Evolutionary conservation across 2,888 invertebrate species (phyloP).

Genomic region (Melitaea athalia): DNA sequence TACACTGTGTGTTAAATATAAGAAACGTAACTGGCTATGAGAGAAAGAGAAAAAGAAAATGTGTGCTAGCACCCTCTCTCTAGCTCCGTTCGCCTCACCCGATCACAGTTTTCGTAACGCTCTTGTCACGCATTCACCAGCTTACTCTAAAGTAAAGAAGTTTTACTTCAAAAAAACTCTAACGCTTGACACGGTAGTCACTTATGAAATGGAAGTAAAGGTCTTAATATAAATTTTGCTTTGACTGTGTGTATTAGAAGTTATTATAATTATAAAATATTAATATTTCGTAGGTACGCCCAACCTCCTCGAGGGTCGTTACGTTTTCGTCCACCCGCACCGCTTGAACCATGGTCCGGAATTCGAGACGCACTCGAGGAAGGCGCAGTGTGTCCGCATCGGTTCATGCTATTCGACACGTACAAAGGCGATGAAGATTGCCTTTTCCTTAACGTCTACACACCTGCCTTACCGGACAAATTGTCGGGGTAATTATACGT

Average conservation of each 20-base stretch:
- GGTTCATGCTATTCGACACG: conserved; percentile 85
- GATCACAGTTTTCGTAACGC: too few species aligned
- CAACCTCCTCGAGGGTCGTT: conserved; percentile 74
- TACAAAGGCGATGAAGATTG: conserved; percentile 86
- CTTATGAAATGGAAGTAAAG: not conserved
- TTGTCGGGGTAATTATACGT: conserved; percentile 63
- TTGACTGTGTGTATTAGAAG: not conserved
- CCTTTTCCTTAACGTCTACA: conserved; percentile 87
- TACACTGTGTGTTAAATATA: too few species aligned
- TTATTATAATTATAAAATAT: not conserved
- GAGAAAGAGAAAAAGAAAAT: too few species aligned
- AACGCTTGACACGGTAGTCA: not conserved
- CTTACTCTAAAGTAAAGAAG: too few species aligned
- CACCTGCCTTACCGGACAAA: conserved; percentile 80
- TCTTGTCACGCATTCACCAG: too few species aligned
- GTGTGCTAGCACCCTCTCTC: too few species aligned
- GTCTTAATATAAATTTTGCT: not conserved
- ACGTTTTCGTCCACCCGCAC: conserved; percentile 82
- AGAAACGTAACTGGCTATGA: too few species aligned
- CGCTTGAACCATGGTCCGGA: conserved; percentile 84
- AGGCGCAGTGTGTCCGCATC: conserved; percentile 87
- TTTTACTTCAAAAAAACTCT: not conserved
- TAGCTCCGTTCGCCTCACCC: too few species aligned
- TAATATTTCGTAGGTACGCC: conserved; percentile 59
- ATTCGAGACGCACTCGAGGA: conserved; percentile 86